phyloP scores from a whole-genome alignment of 30 jellyfish, hydroid and myxozoan species.

The Turritopsis dohrnii region DNA sequence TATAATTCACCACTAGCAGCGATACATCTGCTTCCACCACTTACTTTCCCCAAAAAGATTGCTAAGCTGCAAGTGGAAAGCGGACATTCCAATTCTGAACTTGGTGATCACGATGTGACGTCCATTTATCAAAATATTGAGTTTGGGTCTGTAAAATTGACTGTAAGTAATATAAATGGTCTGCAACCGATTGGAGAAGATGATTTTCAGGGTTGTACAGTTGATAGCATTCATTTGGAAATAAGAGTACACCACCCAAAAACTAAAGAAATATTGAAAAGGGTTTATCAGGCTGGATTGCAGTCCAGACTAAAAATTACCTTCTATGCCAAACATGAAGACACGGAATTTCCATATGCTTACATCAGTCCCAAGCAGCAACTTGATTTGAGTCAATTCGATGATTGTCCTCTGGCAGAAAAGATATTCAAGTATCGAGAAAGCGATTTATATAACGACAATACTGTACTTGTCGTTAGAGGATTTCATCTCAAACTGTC shows the following conservation, averaged over 20 bases:
- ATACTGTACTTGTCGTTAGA: conserved; percentile 1
- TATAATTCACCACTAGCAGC: background rate
- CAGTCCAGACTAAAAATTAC: background rate
- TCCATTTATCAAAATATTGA: background rate
- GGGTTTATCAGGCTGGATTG: background rate
- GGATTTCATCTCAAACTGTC: conserved; percentile 25
- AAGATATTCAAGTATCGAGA: background rate
- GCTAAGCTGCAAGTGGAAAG: background rate
- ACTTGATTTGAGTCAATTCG: background rate
- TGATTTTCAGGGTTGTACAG: background rate
- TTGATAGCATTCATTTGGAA: background rate
- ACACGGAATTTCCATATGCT: background rate
- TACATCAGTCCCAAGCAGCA: background rate
- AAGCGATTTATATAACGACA: background rate
- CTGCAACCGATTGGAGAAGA: background rate
- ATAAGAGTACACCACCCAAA: background rate
- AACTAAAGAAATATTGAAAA: background rate
- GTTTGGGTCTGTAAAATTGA: background rate
- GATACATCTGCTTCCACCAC: background rate
- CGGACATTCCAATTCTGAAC: background rate
- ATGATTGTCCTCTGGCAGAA: conserved; percentile 13
- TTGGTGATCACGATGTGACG: background rate
- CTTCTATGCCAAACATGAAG: background rate
- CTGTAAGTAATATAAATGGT: background rate
- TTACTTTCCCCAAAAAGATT: background rate